Base-by-base conservation (phyloP, 2,113 vertebrate species). In the Alouatta palliata region DNA sequence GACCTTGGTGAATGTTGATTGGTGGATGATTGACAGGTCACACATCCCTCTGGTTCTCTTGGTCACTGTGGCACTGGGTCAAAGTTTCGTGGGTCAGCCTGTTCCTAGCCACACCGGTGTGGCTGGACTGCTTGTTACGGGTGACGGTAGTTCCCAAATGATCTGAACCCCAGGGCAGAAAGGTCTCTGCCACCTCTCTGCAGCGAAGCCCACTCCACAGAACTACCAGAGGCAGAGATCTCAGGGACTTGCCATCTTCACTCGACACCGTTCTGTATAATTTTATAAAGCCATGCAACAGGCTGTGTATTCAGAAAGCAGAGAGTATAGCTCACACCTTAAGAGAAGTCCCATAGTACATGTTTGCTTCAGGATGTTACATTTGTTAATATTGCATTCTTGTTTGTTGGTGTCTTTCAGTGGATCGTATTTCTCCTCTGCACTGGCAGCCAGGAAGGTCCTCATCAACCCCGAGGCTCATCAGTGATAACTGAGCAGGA, bases 311-410 rank as follows among this genome's bases (percentile, higher is more conserved):
- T 35, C 49, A 71, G 80, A 76, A 80, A 6, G n/a, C 0, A 0
- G n/a, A 43, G n/a, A 27, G 25, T 4, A 12, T 6, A 6, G 9
- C 23, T 52, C 4, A 0, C 12, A 61, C 27, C 61, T 76, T 70
- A 20, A 37, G n/a, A 52, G 27, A 64, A 13, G n/a, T 16, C 32
- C 19, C 49, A 4, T 43, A 1, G 13, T 16, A 17, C 1, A 0
- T 14, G 56, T 52, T 85, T 58, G 37, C 32, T n/a, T 12, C 6
- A 54, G 35, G 21, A 17, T 35, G 12, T 56, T 54, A 43, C 37
- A 49, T 76, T 52, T 84, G 32, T 37, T 88, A 47, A 10, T 32
- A 43, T 4, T 61, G 11, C 23, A 11, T 54, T 56, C 17, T 79
- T 82, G 21, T 43, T 68, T 80, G 43, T 35, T 61, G 54, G 47